Evolutionary conservation across 2,888 invertebrate species (phyloP).

Genomic region (Xestobium rufovillosum): DNA sequence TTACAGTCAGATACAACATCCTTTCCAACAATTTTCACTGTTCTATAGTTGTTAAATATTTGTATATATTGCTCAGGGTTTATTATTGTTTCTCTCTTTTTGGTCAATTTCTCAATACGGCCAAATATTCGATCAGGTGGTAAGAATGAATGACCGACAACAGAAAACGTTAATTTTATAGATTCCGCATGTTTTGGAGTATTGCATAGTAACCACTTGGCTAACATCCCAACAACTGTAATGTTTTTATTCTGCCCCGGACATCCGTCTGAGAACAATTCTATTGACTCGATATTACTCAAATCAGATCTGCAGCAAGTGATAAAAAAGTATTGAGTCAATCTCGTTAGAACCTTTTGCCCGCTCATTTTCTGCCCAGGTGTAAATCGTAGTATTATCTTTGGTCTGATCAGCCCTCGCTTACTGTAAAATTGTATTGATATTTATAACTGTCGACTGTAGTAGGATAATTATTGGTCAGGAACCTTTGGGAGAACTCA

Average conservation of each 20-base stretch:
- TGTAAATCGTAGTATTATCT: conserved; percentile 24
- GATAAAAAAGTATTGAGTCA: conserved; percentile 11
- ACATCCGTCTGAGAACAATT: conserved; percentile 18
- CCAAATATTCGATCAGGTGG: no score
- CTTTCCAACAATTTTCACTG: no score
- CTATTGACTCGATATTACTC: conserved; percentile 1
- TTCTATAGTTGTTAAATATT: no score
- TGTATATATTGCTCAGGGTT: neutral
- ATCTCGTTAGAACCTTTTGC: conserved; percentile 18
- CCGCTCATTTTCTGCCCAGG: conserved; percentile 18
- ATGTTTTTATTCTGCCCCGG: conserved; percentile 17
- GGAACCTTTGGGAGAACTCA: conserved; percentile 31
- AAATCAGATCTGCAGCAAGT: conserved; percentile 1
- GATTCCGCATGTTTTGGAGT: conserved; percentile 2
- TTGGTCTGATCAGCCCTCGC: conserved; percentile 28
- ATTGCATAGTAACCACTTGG: conserved; percentile 11
- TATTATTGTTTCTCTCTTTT: conserved; percentile 6
- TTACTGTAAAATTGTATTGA: conserved; percentile 33
- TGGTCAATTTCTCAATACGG: conserved; percentile 5
- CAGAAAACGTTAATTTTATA: conserved; percentile 9
- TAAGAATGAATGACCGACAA: conserved; percentile 14
- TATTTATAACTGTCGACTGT: conserved; percentile 33
- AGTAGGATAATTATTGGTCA: conserved; percentile 33
- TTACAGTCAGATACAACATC: no score
- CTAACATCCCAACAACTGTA: conserved; percentile 13